Evolutionary conservation across 30 jellyfish, hydroid and myxozoan species (phyloP).

Genomic region (Nemopilema nomurai): DNA sequence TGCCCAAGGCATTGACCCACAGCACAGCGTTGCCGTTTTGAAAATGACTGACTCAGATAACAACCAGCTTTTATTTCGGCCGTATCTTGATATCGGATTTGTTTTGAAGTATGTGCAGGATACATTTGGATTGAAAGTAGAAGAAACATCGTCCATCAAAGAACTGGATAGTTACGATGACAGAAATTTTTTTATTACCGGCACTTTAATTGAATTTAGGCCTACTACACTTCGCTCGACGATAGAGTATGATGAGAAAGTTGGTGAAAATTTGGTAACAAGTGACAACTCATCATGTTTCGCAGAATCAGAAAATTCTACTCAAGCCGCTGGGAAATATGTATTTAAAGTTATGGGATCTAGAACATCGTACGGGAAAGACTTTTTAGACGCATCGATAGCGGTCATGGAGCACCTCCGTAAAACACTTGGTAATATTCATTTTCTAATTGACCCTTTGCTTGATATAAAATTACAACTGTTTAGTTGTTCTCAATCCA

Average conservation of each 20-base stretch:
- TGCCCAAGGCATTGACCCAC: too few species aligned
- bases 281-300: background rate
- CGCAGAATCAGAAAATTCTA: background rate
- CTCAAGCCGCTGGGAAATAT: background rate
- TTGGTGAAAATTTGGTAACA: background rate
- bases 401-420: background rate
- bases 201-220: background rate
- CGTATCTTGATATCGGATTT: conserved; percentile 1
- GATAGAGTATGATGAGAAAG: background rate
- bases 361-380: conserved; percentile 11
- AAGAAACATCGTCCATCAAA: conserved; percentile 8
- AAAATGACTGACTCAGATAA: background rate
- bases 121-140: conserved; percentile 2
- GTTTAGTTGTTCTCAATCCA: background rate
- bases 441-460: too few species aligned
- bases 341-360: conserved; percentile 21
- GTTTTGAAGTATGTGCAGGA: conserved; percentile 7
- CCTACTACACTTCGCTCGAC: background rate
- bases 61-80: conserved; percentile 13
- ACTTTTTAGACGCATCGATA: conserved; percentile 19
- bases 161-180: conserved; percentile 55
- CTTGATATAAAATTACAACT: background rate
- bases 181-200: conserved; percentile 22
- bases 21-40: background rate
- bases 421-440: background rate